A percentile compares a stretch with the other conserved stretches of the same genome.
These are phyloP conservation scores for Andrena bicolor DNA, from an alignment of 2,888 invertebrate species.

Conservation along the genomic window DNA sequence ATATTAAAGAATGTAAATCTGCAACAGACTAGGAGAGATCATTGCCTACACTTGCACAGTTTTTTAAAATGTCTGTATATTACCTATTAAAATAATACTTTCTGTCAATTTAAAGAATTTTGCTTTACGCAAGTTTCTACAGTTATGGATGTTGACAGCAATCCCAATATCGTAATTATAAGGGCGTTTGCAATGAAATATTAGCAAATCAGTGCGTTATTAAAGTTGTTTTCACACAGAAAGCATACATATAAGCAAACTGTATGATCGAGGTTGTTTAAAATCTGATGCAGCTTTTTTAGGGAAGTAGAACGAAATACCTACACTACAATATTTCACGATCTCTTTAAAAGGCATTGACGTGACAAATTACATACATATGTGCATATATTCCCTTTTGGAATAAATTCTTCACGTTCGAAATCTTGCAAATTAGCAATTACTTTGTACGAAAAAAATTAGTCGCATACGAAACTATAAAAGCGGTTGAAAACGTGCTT, in stretches of 20 bases:
- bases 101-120: not conserved
- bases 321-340: not conserved
- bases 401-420: not conserved
- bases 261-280: not conserved
- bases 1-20: too few relatives aligned
- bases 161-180: not conserved
- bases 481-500: constrained; percentile 25
- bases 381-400: not conserved
- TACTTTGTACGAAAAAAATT: not conserved
- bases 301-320: not conserved
- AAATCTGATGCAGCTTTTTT: not conserved
- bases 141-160: not conserved
- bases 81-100: not conserved
- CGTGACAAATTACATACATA: not conserved
- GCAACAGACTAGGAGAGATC: too few relatives aligned
- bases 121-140: too few relatives aligned
- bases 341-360: not conserved
- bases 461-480: constrained; percentile 7
- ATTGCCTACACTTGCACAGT: too few relatives aligned
- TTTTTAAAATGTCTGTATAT: not conserved
- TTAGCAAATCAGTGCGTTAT: not conserved
- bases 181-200: not conserved
- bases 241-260: not conserved
- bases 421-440: not conserved
- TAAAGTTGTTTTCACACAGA: not conserved